Evolutionary conservation across 2,797 vertebrate genomes (phyloP).

Genomic region (Rhinophrynus dorsalis): DNA sequence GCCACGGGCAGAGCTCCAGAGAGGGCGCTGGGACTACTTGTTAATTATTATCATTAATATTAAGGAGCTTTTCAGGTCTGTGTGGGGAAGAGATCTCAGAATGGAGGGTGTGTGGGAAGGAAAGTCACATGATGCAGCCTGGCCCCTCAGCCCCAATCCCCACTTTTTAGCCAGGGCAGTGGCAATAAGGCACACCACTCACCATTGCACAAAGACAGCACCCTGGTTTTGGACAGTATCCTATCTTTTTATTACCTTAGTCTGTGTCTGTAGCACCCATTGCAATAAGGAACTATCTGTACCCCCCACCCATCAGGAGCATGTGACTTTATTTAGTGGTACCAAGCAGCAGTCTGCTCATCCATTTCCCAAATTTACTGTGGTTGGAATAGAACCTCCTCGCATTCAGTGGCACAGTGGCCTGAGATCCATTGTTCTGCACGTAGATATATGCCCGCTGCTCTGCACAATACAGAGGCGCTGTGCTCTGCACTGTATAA

Average conservation of each 20-base stretch:
- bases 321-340: constrained; percentile 22
- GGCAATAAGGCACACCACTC: constrained; percentile 43
- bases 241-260: constrained; percentile 40
- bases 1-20: neutral
- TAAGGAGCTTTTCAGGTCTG: constrained; percentile 35
- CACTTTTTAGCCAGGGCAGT: constrained; percentile 19
- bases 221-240: constrained; percentile 33
- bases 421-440: neutral
- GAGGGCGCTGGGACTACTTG: constrained; percentile 20
- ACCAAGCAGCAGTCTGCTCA: constrained; percentile 7
- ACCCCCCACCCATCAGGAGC: constrained; percentile 20
- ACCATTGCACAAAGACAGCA: constrained; percentile 31
- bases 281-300: constrained; percentile 36
- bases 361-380: constrained; percentile 1
- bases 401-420: neutral
- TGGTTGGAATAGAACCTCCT: neutral
- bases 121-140: constrained; percentile 6
- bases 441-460: neutral
- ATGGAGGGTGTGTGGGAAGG: constrained; percentile 2
- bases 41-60: constrained; percentile 42
- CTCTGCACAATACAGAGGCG: neutral
- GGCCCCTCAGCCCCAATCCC: no score
- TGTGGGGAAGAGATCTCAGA: constrained; percentile 38
- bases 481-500: neutral
- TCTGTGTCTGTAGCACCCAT: constrained; percentile 46